These are phyloP conservation scores for Serrognathus titanus DNA, from an alignment of 2,888 invertebrate species.

Conservation along the genomic window DNA sequence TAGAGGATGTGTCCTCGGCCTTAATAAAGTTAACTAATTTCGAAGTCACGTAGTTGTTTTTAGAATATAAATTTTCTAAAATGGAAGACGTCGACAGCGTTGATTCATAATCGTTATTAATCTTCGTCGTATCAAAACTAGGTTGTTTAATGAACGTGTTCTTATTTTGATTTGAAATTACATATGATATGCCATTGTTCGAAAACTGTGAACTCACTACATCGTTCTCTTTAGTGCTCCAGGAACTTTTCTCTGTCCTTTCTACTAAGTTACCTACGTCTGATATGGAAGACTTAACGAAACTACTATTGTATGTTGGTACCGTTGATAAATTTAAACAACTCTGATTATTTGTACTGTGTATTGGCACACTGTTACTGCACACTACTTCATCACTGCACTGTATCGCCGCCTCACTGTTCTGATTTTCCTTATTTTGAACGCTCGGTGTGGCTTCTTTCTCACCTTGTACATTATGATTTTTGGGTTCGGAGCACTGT, in stretches of 20 bases:
- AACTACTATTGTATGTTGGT: conserved; percentile 25
- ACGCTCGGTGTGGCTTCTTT: conserved; percentile 20
- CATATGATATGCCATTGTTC: conserved; percentile 45
- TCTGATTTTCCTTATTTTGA: conserved; percentile 35
- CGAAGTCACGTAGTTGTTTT: conserved; percentile 16
- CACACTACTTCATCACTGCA: conserved; percentile 26
- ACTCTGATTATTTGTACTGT: conserved; percentile 42
- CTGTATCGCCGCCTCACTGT: conserved; percentile 11
- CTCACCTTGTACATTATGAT: conserved; percentile 9
- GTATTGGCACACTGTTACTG: conserved; percentile 41
- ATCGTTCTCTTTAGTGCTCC: conserved; percentile 18
- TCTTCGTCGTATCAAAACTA: conserved; percentile 39
- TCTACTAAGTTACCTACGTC: conserved; percentile 18
- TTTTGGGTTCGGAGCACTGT: conserved; percentile 55
- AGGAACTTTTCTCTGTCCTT: conserved; percentile 9
- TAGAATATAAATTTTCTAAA: conserved; percentile 38
- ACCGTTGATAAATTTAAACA: conserved; percentile 23
- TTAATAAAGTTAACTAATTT: not conserved
- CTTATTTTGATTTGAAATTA: conserved; percentile 35
- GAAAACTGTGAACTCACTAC: conserved; percentile 27
- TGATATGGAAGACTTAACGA: conserved; percentile 48
- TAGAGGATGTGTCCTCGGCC: not conserved
- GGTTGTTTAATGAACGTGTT: conserved; percentile 23
- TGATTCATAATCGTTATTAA: conserved; percentile 26
- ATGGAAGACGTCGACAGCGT: conserved; percentile 42